Conservation (phyloP, 2,113 vertebrate species). For the Chaetorhynchus papuensis region DNA sequence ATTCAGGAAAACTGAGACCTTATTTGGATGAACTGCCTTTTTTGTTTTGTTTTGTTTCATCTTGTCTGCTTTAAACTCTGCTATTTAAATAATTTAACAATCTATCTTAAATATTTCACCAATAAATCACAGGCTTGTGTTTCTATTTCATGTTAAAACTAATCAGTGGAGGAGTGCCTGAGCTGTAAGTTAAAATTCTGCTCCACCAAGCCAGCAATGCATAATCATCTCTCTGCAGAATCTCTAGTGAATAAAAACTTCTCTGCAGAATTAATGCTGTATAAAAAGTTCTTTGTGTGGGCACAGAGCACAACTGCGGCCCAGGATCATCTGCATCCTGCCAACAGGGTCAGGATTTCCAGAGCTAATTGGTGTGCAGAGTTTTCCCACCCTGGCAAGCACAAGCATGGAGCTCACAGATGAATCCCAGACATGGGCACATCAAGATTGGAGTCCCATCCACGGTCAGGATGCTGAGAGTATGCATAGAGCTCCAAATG, state of each 20-base stretch:
- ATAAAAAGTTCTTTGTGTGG: constrained; percentile 5
- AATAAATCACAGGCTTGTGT: constrained; percentile 42
- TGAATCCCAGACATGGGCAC: rapidly evolving
- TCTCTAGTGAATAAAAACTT: constrained; percentile 16
- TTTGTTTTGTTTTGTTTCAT: not conserved
- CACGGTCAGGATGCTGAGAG: rapidly evolving
- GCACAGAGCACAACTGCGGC: rapidly evolving
- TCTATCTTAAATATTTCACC: constrained; percentile 52
- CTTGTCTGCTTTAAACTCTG: not conserved
- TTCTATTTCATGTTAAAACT: constrained; percentile 39
- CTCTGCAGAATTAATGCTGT: not conserved
- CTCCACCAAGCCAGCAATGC: not conserved
- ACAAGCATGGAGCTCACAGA: not conserved
- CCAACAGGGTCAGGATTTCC: not conserved
- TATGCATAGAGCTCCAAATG: not conserved
- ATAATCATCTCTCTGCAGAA: not conserved
- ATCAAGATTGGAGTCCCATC: rapidly evolving
- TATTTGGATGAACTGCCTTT: not conserved
- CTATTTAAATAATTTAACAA: constrained; percentile 35
- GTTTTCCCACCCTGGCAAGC: not conserved
- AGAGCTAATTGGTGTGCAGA: not conserved
- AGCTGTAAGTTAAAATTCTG: constrained; percentile 42
- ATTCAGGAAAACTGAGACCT: not conserved
- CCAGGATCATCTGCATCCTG: not conserved
- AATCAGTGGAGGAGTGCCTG: constrained; percentile 16